Base-by-base conservation (phyloP, 30 jellyfish, hydroid and myxozoan species). In the Sanderia malayensis region DNA sequence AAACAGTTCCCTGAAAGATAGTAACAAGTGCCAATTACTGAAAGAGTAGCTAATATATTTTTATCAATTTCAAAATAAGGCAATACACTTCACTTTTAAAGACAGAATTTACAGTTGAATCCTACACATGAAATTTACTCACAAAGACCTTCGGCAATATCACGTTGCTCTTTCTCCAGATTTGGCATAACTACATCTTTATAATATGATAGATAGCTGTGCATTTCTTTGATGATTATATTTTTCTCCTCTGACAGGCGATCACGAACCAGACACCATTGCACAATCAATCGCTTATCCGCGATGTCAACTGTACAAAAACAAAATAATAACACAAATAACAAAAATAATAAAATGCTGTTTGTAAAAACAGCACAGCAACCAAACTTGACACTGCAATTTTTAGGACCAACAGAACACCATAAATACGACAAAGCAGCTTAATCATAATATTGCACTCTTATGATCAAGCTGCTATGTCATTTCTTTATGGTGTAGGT, bases 171-270 rank as follows among this genome's bases (percentile, higher is more conserved):
- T 37, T 37, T 37, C 10, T 37, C 52, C 52, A 37, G 52, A 37
- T 37, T 37, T 37, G 52, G 52, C 52, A 37, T 37, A 37, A 37
- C 52, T 37, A 37, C 52, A 37, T 37, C 52, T 37, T 37, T 37
- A 37, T 37, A 37, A 13, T 37, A 37, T 37, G 52, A 37, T 37
- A 37, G 52, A 37, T 37, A 37, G 52, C 52, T 37, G 52, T 37
- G 52, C 52, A 37, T 37, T 37, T 37, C 52, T 13, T 37, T 37
- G 52, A 37, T 37, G 52, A 37, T 37, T 37, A 37, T 37, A 37
- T 37, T 37, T 37, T 37, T 37, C 52, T 37, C 52, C 52, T 37
- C 52, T 37, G 52, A 37, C 52, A 37, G 52, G 52, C 52, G 52
- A 37, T 37, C 52, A 37, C 52, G 52, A 37, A 37, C 52, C 52